These are phyloP conservation scores for Aspidiotus rigidus DNA, from an alignment of 2,888 invertebrate genomes.

Conservation along the genomic window DNA sequence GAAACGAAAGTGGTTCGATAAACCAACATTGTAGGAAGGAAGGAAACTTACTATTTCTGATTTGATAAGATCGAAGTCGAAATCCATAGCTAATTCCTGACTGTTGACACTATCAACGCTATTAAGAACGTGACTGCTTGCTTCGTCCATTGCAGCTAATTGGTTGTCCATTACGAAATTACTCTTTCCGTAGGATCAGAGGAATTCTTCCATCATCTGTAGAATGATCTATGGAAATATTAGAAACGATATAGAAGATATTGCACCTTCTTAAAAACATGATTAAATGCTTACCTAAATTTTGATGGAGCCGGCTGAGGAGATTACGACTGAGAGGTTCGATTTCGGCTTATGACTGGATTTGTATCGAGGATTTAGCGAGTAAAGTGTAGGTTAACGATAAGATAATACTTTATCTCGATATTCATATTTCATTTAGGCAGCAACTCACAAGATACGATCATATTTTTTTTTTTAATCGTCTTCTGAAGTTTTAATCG, in stretches of 20 bases:
- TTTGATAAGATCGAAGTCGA: slow-evolving; percentile 26
- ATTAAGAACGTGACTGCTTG: slow-evolving; percentile 10
- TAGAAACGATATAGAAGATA: not conserved
- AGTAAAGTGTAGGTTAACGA: no score
- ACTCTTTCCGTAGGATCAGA: not conserved
- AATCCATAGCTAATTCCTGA: slow-evolving; percentile 11
- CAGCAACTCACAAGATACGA: no score
- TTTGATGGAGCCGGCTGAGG: not conserved
- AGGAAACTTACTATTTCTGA: slow-evolving; percentile 17
- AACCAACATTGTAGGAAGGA: no score
- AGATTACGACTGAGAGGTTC: not conserved
- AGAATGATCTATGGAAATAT: not conserved
- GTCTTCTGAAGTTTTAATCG: no score
- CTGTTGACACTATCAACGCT: slow-evolving; percentile 21
- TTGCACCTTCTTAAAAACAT: not conserved
- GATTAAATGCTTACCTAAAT: not conserved
- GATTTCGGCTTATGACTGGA: not conserved
- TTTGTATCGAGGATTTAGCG: no score
- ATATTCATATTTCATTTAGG: no score
- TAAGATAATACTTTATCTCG: no score
- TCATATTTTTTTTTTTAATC: no score
- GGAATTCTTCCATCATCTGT: not conserved
- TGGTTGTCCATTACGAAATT: slow-evolving; percentile 15
- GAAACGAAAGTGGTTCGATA: not conserved
- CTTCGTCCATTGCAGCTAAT: slow-evolving; percentile 20